Evolutionary conservation across 1,140 invertebrate species (phyloP).

Genomic region (Babylonia areolata): DNA sequence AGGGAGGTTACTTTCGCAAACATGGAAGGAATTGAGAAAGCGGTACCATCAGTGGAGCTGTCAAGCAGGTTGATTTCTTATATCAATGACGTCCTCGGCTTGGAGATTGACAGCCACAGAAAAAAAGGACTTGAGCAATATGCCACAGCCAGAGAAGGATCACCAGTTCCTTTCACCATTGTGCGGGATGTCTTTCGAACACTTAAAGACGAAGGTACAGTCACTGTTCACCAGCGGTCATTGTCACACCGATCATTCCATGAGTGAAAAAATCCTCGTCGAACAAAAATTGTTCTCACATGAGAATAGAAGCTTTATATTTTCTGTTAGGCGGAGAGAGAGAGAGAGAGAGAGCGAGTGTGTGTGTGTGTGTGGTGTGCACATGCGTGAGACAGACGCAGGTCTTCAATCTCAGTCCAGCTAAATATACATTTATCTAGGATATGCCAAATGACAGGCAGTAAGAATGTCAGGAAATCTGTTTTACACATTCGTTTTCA

Average conservation of each 20-base stretch:
- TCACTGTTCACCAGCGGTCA: background rate
- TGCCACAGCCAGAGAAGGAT: slow-evolving; percentile 36
- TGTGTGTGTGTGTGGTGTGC: no score
- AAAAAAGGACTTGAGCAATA: slow-evolving; percentile 41
- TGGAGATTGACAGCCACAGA: slow-evolving; percentile 26
- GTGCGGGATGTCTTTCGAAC: slow-evolving; percentile 46
- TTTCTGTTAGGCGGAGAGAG: no score
- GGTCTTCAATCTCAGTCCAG: no score
- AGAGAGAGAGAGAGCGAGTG: no score
- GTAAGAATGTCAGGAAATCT: no score
- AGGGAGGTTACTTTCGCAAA: slow-evolving; percentile 12
- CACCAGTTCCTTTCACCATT: slow-evolving; percentile 54
- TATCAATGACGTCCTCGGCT: slow-evolving; percentile 43
- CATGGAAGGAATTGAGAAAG: slow-evolving; percentile 45
- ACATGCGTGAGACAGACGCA: no score
- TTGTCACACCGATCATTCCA: background rate
- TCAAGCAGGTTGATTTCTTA: slow-evolving; percentile 46
- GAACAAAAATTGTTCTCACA: no score
- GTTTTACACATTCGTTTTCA: no score
- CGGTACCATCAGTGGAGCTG: slow-evolving; percentile 48
- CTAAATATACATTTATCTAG: no score
- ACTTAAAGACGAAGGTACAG: slow-evolving; percentile 49
- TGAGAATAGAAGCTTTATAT: no score
- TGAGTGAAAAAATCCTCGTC: slow-evolving; percentile 20
- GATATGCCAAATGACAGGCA: no score